Evolutionary conservation across 1,140 invertebrate genomes (phyloP), one percentile per base, ranked within the genome.

Genomic region (Sitodiplosis mosellana): DNA sequence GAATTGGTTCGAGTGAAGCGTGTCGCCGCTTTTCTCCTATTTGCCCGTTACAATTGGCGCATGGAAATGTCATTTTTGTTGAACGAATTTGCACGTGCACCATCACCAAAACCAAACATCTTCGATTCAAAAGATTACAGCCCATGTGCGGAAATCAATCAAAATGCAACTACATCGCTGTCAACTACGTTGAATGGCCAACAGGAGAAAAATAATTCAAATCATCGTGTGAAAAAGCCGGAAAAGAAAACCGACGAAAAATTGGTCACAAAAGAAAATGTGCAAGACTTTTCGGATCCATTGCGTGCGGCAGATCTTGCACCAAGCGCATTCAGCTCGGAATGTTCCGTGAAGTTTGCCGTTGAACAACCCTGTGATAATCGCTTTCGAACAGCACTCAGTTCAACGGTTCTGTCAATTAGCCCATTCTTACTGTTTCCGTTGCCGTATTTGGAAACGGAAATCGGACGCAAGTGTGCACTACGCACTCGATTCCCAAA

Each of bases 31-130:
- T 82, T 83, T 51, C 75, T 93, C 68, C 72, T 92, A 0, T 85
- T 88, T 55, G 78, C 86, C 0, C 75, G 77, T n/a, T 95, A 96
- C 59, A 92, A 92, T 53, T 89, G 86, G 77, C 74, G 85, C 48
- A 64, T 95, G 4, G 92, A 97, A 68, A 83, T 84, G 55, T 84
- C 89, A 0, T 95, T 91, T 63, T 68, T 95, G 19, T 80, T 87
- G 65, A 89, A 71, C 49, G 67, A 68, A 51, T 72, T 69, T 51
- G 71, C 69, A 0, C 59, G 66, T 51, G 69, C 70, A 0, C 59
- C 69, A 11, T 51, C 59, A 51, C 61, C 47, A 48, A 66, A 61
- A 22, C 53, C 54, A 41, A 60, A 55, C 11, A 55, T 57, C 3
- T 61, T 61, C n/a, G 60, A 65, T 47, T 62, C 59, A 6, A 68